phyloP scores from a whole-genome alignment of 2,888 invertebrate species.

The Baronia brevicornis region DNA sequence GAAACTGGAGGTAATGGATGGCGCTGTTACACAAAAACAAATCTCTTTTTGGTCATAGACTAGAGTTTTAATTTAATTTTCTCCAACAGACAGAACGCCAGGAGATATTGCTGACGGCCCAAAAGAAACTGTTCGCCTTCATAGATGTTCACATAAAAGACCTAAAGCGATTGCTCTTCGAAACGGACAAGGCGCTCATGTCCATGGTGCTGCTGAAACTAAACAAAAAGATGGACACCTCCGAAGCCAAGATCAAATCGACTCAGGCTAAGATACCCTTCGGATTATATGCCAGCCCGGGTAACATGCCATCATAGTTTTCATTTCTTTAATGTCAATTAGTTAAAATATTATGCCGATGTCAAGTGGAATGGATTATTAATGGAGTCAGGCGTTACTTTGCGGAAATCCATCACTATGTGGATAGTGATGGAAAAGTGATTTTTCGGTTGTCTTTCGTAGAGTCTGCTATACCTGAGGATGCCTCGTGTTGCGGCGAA shows the following conservation, averaged over 20 bases:
- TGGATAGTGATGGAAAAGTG: no score
- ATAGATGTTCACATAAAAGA: conserved; percentile 59
- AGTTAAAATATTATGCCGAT: no score
- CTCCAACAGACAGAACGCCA: conserved; percentile 45
- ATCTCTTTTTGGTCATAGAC: no score
- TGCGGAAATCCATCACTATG: no score
- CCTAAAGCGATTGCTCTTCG: conserved; percentile 55
- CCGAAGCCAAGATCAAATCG: conserved; percentile 57
- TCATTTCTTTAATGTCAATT: no score
- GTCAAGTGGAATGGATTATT: no score
- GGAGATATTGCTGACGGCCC: conserved; percentile 43
- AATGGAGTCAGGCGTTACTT: no score
- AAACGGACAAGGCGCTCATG: conserved; percentile 62
- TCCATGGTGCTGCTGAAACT: conserved; percentile 62
- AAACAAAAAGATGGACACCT: conserved; percentile 68
- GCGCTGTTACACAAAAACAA: conserved; percentile 2
- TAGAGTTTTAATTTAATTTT: background rate
- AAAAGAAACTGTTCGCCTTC: conserved; percentile 48
- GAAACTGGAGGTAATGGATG: no score
- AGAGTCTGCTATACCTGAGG: no score
- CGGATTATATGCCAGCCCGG: conserved; percentile 62
- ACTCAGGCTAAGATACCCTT: conserved; percentile 67
- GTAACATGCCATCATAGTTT: conserved; percentile 31
- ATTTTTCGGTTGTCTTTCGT: no score
- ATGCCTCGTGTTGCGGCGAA: no score